Evolutionary conservation across 30 jellyfish, hydroid and myxozoan species (phyloP).

Genomic region (Turritopsis dohrnii): DNA sequence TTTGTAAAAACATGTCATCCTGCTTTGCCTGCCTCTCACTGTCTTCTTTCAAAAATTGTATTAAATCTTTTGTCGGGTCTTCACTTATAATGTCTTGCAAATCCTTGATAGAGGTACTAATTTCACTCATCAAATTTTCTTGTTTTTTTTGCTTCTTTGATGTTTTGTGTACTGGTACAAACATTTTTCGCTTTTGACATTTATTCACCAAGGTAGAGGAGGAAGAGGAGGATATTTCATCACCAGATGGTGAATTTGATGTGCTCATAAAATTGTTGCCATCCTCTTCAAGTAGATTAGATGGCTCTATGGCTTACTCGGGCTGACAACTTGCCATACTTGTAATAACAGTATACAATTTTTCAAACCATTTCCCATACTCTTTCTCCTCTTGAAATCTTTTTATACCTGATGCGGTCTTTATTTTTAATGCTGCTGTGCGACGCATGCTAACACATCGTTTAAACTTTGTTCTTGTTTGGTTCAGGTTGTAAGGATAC

Average conservation of each 20-base stretch:
- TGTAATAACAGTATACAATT: not conserved
- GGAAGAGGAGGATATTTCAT: too few species aligned
- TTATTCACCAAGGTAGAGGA: too few species aligned
- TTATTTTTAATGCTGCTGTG: not conserved
- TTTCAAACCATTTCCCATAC: conserved; percentile 8
- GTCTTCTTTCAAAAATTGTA: too few species aligned
- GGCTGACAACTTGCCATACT: conserved; percentile 26
- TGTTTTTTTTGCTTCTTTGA: not conserved
- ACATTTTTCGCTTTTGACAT: not conserved
- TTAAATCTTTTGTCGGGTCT: not conserved
- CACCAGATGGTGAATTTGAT: not conserved
- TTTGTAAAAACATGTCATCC: too few species aligned
- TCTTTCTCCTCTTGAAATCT: not conserved
- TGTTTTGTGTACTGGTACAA: not conserved
- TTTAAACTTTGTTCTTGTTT: not conserved
- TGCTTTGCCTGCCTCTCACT: too few species aligned
- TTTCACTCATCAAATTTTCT: too few species aligned
- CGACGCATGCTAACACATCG: not conserved
- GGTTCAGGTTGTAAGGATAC: not conserved
- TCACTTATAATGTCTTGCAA: not conserved
- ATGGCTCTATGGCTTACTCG: conserved; percentile 4
- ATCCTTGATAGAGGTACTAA: too few species aligned
- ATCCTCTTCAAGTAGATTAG: not conserved
- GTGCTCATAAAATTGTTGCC: not conserved
- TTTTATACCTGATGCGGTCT: not conserved